Base-by-base conservation (phyloP, 1,140 invertebrate genomes). In the Pentalonia nigronervosa region DNA sequence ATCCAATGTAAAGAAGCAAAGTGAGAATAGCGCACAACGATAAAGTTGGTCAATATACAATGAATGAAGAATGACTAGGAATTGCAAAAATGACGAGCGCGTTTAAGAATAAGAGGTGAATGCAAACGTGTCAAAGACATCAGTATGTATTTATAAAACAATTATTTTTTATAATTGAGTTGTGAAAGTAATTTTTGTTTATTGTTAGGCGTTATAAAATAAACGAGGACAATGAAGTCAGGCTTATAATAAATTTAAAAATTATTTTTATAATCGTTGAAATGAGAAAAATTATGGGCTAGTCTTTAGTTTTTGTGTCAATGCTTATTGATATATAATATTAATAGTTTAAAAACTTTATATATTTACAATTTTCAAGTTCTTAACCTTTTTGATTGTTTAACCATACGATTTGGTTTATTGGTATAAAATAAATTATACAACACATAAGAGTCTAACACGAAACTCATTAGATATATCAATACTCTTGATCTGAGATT, bases 181-280 rank as follows among this genome's bases (percentile, higher is more conserved):
- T 90, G 89, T 90, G 89, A 90, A 67, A 90, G 89, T 90, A 25
- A 90, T 90, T 90, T 60, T 60, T 90, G 30, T 90, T 90, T 90
- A 67, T 90, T 90, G 56, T 67, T n/a, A n/a, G 56, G 48, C 86
- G 30, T 36, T 76, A 47, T 86, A 67, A 67, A 45, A 90, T 60
- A 1, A 90, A 90, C 25, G 25, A 90, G 30, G 23, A 90, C 89
- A 90, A 67, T 67, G 53, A 56, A 41, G 53, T 90, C 25, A 20
- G n/a, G n/a, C 30, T 50, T 47, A 41, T 50, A 56, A 76, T 76
- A 56, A 36, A 89, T 34, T 36, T 56, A 34, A 53, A 89, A 89
- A 56, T 56, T 89, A 56, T 34, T 56, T 50, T 53, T 89, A 56
- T 7, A 47, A 17, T n/a, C 4, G 84, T 45, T 48, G 4, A 30